Conservation (phyloP, 1,140 invertebrate genomes). For the Cydia amplana region DNA sequence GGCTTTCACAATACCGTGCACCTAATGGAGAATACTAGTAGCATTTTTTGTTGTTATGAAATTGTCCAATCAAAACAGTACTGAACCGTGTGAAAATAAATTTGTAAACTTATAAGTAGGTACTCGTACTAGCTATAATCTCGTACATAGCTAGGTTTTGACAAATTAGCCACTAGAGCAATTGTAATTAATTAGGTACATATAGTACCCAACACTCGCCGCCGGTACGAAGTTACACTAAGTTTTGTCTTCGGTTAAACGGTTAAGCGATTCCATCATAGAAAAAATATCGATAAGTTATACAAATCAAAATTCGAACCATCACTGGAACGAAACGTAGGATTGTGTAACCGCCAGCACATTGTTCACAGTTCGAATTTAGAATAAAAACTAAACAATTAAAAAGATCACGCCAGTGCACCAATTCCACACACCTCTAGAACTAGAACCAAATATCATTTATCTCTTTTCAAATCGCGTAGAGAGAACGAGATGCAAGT, state of each 20-base stretch:
- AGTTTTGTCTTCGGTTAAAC: no score
- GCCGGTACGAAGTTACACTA: no score
- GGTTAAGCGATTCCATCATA: neutral
- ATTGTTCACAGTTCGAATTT: constrained; percentile 16
- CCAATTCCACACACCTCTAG: neutral
- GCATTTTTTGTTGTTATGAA: neutral
- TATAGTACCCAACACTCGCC: no score
- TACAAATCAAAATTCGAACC: constrained; percentile 16
- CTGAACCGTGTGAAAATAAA: neutral
- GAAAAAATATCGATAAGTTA: neutral
- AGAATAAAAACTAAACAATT: constrained; percentile 31
- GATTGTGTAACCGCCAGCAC: constrained; percentile 27
- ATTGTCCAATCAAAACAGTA: neutral
- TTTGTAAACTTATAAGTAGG: no score
- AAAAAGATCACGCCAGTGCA: neutral
- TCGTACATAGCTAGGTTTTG: no score
- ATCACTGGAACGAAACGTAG: constrained; percentile 13
- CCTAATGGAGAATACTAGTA: neutral
- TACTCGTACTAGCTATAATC: no score
- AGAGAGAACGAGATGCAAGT: constrained; percentile 1
- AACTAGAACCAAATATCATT: neutral
- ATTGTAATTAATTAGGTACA: no score
- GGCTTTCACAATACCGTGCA: constrained; percentile 8
- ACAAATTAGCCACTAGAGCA: no score
- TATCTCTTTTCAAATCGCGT: no score